Conservation (phyloP, 2,888 invertebrate species). For the Napeogenes inachia region DNA sequence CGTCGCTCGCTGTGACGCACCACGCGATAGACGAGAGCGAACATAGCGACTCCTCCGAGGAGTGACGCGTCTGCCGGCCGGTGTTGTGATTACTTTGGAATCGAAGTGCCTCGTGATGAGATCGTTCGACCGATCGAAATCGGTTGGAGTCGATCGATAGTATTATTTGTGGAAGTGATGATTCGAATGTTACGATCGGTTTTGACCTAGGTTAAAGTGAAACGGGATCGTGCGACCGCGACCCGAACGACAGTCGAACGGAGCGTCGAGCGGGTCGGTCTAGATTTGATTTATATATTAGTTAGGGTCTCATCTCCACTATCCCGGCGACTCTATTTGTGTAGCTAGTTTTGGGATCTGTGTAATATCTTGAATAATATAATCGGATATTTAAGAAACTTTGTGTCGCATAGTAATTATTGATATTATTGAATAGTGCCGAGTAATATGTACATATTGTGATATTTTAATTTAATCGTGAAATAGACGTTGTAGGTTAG, state of each 20-base stretch:
- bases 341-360: slow-evolving; percentile 43
- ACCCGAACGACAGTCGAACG: too few relatives aligned
- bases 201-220: slow-evolving; percentile 7
- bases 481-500: slow-evolving; percentile 65
- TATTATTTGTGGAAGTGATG: slow-evolving; percentile 34
- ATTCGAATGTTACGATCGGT: slow-evolving; percentile 29
- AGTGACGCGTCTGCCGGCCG: neutral
- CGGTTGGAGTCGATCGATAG: slow-evolving; percentile 26
- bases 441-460: slow-evolving; percentile 74
- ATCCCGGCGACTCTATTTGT: slow-evolving; percentile 30
- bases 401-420: slow-evolving; percentile 33
- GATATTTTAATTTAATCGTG: slow-evolving; percentile 75
- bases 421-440: slow-evolving; percentile 66
- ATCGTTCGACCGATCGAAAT: too few relatives aligned
- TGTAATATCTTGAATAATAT: slow-evolving; percentile 38
- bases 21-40: neutral
- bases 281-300: slow-evolving; percentile 5
- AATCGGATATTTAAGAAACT: slow-evolving; percentile 24
- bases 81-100: neutral
- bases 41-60: neutral
- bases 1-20: slow-evolving; percentile 43
- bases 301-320: slow-evolving; percentile 31
- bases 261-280: neutral
- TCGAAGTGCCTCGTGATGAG: neutral
- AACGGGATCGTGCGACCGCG: slow-evolving; percentile 9